Evolutionary conservation across 2,113 vertebrate species (phyloP).

Genomic region (Collichthys lucidus): DNA sequence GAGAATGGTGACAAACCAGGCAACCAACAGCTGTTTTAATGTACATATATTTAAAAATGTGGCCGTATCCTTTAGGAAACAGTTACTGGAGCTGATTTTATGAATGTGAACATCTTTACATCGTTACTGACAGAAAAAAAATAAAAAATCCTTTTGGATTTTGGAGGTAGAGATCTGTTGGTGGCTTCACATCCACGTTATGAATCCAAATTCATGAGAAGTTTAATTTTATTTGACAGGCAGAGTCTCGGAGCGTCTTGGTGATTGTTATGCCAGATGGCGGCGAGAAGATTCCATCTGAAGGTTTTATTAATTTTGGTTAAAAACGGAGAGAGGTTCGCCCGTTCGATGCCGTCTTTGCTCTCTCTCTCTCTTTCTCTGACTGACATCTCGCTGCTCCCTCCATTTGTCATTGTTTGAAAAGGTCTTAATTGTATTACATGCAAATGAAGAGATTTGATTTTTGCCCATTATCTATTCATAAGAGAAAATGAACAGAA

Average conservation of each 20-base stretch:
- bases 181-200: constrained; percentile 23
- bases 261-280: constrained; percentile 90
- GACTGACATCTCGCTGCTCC: constrained; percentile 95
- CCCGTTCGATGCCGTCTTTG: constrained; percentile 86
- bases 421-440: constrained; percentile 99
- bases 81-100: no score
- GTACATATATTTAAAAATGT: no score
- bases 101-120: neutral
- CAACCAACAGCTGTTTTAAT: no score
- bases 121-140: neutral
- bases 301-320: constrained; percentile 93
- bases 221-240: constrained; percentile 73
- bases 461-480: constrained; percentile 97
- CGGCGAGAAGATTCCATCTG: constrained; percentile 90
- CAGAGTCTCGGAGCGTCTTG: constrained; percentile 81
- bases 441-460: constrained; percentile 99
- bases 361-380: constrained; percentile 79
- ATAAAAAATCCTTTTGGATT: neutral
- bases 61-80: no score
- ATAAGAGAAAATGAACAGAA: constrained; percentile 98
- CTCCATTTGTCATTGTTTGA: constrained; percentile 98
- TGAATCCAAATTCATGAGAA: constrained; percentile 64
- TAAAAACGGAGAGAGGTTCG: constrained; percentile 89
- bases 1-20: neutral
- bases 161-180: neutral